phyloP scores from a whole-genome alignment of 2,113 vertebrate species.

The Mastomys coucha region DNA sequence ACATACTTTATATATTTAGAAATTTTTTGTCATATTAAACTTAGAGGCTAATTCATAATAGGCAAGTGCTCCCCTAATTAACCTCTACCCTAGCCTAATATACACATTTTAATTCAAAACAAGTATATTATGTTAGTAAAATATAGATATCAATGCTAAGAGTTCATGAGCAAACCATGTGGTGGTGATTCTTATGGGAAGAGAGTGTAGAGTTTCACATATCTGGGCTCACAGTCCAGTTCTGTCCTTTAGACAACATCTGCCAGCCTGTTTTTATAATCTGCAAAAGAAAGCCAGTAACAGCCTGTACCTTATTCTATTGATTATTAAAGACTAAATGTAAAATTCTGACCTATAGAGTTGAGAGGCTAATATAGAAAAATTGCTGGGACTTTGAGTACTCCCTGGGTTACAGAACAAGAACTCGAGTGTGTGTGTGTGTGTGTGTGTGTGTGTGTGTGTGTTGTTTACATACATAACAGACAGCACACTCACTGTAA shows the following conservation, averaged over 20 bases:
- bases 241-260: not conserved
- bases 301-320: not conserved
- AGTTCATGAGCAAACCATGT: not conserved
- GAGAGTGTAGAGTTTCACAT: not conserved
- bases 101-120: constrained; percentile 30
- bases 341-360: not conserved
- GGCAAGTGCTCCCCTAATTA: rapidly evolving
- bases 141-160: not conserved
- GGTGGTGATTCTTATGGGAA: not conserved
- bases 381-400: not conserved
- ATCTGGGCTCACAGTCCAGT: not conserved
- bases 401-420: not conserved
- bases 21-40: not conserved
- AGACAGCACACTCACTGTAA: not conserved
- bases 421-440: not conserved
- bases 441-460: not conserved
- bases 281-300: not conserved
- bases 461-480: not conserved
- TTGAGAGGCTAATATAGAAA: not conserved
- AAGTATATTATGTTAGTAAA: not conserved
- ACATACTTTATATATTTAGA: not conserved
- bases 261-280: not conserved
- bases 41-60: not conserved
- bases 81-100: not conserved
- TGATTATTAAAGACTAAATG: not conserved